A percentile compares a stretch with the other conserved stretches of the same genome.
These are phyloP conservation scores for Rotaria sp. DNA, from an alignment of 2,888 invertebrate genomes.

Conservation along the genomic window DNA sequence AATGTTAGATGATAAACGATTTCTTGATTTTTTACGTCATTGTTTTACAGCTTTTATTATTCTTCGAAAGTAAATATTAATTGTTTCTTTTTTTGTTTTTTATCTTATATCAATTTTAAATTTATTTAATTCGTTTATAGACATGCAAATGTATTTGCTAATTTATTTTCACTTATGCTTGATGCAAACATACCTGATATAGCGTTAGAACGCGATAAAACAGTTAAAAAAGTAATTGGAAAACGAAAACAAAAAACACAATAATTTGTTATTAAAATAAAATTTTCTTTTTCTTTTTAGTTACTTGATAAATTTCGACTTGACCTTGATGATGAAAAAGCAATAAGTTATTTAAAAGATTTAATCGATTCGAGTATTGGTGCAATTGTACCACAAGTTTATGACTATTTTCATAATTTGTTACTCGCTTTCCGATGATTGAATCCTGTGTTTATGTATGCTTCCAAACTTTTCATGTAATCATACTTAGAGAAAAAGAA, in stretches of 20 bases:
- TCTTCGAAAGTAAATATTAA: slow-evolving; percentile 66
- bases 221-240: slow-evolving; percentile 78
- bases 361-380: slow-evolving; percentile 24
- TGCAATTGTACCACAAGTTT: slow-evolving; percentile 6
- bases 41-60: slow-evolving; percentile 93
- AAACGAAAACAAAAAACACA: neutral
- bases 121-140: slow-evolving; percentile 57
- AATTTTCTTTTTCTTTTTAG: neutral
- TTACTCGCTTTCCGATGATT: neutral
- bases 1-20: slow-evolving; percentile 61
- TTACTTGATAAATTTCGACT: slow-evolving; percentile 18
- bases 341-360: slow-evolving; percentile 14
- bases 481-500: neutral
- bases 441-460: neutral
- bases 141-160: slow-evolving; percentile 88
- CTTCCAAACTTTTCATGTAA: neutral
- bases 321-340: slow-evolving; percentile 27
- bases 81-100: neutral
- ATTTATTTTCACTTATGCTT: slow-evolving; percentile 93
- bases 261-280: no score
- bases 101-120: neutral
- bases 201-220: slow-evolving; percentile 94
- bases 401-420: slow-evolving; percentile 16
- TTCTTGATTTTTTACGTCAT: slow-evolving; percentile 73
- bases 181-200: slow-evolving; percentile 98